Evolutionary conservation across 2,113 vertebrate species (phyloP).

Genomic region (Spea bombifrons): DNA sequence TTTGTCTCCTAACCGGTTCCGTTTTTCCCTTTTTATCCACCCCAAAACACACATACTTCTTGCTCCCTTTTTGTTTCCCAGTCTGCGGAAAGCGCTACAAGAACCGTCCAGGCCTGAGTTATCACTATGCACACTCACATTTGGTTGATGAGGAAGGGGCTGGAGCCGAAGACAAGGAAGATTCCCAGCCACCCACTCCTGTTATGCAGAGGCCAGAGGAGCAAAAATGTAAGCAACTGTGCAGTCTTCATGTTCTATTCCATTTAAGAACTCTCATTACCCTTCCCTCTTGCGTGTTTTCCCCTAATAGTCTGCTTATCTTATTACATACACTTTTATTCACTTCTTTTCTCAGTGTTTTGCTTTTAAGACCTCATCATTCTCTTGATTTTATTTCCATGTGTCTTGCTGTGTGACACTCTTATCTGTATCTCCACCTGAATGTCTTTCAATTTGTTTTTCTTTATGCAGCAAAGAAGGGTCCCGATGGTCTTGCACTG

Average conservation of each 20-base stretch:
- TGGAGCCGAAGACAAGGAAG: conserved; percentile 80
- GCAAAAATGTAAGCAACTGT: conserved; percentile 79
- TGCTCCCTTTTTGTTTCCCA: conserved; percentile 53
- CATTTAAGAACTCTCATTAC: neutral
- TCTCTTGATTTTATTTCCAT: neutral
- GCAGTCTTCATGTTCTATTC: neutral
- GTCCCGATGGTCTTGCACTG: conserved; percentile 84
- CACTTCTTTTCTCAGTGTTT: no score
- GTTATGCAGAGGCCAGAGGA: conserved; percentile 75
- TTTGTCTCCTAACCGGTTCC: neutral
- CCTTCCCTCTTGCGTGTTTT: neutral
- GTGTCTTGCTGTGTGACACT: neutral
- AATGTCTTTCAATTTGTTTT: neutral
- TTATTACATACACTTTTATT: neutral
- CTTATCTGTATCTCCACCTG: neutral
- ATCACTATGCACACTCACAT: conserved; percentile 96
- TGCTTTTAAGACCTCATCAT: no score
- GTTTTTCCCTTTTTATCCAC: neutral
- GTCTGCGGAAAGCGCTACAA: conserved; percentile 98
- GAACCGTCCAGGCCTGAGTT: conserved; percentile 92
- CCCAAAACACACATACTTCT: no score
- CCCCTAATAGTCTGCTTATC: neutral
- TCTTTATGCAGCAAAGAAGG: conserved; percentile 78
- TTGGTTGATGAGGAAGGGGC: conserved; percentile 88
- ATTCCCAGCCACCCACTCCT: conserved; percentile 75